phyloP scores from a whole-genome alignment of 2,888 invertebrate genomes.

The Napeogenes sylphis region DNA sequence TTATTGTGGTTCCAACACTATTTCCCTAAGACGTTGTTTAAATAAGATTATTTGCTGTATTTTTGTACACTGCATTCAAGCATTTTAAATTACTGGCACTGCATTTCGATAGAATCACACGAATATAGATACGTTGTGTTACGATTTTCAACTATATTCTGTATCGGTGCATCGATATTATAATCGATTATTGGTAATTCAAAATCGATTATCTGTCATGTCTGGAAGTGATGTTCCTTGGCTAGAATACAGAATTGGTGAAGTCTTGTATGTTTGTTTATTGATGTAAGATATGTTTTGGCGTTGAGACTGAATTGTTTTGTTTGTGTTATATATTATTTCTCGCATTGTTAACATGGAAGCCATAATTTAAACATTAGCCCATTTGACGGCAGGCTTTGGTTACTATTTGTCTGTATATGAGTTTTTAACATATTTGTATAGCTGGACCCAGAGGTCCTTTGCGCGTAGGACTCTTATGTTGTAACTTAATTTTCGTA shows the following conservation, averaged over 20 bases:
- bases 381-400: constrained; percentile 15
- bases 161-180: constrained; percentile 24
- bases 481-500: constrained; percentile 54
- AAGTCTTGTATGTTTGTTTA: constrained; percentile 47
- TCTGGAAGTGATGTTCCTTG: constrained; percentile 16
- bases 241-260: constrained; percentile 35
- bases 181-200: constrained; percentile 8
- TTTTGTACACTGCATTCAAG: constrained; percentile 56
- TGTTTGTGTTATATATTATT: constrained; percentile 76
- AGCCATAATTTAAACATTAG: constrained; percentile 41
- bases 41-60: constrained; percentile 58
- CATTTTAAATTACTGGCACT: constrained; percentile 21
- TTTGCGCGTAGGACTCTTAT: constrained; percentile 58
- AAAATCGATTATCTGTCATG: constrained; percentile 14
- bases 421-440: constrained; percentile 63
- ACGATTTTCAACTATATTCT: constrained; percentile 28
- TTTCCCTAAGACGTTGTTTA: constrained; percentile 40
- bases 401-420: constrained; percentile 64
- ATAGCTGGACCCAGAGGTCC: constrained; percentile 71
- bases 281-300: constrained; percentile 62
- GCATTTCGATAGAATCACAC: constrained; percentile 18
- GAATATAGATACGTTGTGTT: constrained; percentile 17
- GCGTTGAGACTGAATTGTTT: constrained; percentile 78
- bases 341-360: constrained; percentile 60
- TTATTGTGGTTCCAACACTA: constrained; percentile 52